Evolutionary conservation across 2,888 invertebrate genomes (phyloP), one percentile per base, ranked within the genome.

Genomic region (Athalia cordata): DNA sequence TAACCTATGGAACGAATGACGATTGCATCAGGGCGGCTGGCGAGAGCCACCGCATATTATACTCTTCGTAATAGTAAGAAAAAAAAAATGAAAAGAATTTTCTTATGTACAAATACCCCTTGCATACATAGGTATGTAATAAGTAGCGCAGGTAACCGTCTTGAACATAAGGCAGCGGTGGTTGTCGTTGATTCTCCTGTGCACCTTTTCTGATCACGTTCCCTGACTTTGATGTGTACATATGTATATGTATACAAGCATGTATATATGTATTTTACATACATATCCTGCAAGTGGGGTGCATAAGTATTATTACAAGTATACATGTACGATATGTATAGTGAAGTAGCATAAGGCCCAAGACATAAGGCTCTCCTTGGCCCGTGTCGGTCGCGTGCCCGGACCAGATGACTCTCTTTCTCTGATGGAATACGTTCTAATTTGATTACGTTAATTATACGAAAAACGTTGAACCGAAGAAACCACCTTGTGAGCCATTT

Each of bases 391-490:
- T 70, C 79, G 77, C 77, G 77, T 75, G 64, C 70, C 78, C 79
- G 67, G 64, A 81, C 86, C 86, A 86, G 83, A 86, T 86, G 86
- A 84, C 84, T 81, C 77, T 29, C 29, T 29, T 29, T 29, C 29
- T 15, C 64, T 52, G 64, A 52, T 70, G 49, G 47, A 68, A 78
- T 72, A 77, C 64, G 57, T 70, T 78, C 74, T 79, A 85, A 86
- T 86, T 84, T 80, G 84, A 86, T 86, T 86, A 86, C 82, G 80
- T 81, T 86, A 85, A 86, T 86, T 84, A 81, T 78, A 29, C 1
- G 29, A 13, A 75, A 75, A 62, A 75, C 75, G 75, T 50, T 64
- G n/a, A 75, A 75, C 55, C 75, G 75, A 75, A 75, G 75, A 62
- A 75, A 75, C 61, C 75, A 75, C 75, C 75, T 75, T 75, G 75